Percentiles rank a stretch among this genome's conserved stretches.
Evolutionary conservation across 2,113 vertebrate species (phyloP).

Genomic region (Cisticola juncidis): DNA sequence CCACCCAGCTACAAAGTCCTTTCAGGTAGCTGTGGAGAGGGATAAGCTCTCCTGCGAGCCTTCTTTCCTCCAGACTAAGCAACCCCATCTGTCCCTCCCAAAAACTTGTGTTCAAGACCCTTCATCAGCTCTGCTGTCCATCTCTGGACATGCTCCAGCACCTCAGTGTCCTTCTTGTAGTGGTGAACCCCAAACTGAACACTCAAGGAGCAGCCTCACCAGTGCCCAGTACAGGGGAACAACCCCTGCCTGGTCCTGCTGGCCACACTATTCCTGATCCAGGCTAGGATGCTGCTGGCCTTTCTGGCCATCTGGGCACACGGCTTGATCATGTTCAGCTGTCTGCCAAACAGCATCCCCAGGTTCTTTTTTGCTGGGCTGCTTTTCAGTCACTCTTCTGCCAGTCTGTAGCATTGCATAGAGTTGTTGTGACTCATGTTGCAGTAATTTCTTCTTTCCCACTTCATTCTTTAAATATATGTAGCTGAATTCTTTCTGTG

Average conservation of each 20-base stretch:
- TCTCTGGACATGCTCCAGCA: accelerated
- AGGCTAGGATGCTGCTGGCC: background rate
- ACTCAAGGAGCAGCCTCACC: accelerated
- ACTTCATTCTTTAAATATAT: background rate
- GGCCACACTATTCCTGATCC: accelerated
- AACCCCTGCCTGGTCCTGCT: background rate
- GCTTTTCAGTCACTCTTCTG: background rate
- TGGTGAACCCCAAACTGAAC: background rate
- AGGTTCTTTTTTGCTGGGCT: background rate
- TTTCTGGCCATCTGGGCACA: background rate
- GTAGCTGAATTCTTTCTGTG: background rate
- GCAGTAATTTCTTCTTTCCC: background rate
- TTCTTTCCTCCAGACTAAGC: background rate
- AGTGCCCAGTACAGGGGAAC: accelerated
- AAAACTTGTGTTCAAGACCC: background rate
- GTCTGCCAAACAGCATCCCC: background rate
- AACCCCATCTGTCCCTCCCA: background rate
- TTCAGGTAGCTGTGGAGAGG: background rate
- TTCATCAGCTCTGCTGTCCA: background rate
- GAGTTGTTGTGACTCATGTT: background rate
- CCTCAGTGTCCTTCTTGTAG: background rate
- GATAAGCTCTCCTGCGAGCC: accelerated
- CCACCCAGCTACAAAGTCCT: background rate
- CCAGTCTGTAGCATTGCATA: background rate
- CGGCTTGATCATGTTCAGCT: background rate